Conservation (phyloP, 2,888 invertebrate species). For the Rotaria socialis region DNA sequence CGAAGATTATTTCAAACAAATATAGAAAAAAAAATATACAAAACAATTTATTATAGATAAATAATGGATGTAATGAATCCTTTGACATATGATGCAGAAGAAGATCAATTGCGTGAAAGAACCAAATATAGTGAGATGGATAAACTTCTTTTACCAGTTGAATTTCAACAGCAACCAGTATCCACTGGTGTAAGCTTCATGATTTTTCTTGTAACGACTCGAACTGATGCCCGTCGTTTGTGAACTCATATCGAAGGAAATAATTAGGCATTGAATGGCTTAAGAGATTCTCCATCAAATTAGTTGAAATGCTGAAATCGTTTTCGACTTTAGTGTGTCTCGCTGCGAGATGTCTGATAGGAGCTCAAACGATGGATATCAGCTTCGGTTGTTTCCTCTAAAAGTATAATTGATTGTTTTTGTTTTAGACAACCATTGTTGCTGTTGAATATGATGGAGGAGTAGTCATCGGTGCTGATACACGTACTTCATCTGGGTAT, state of each 20-base stretch:
- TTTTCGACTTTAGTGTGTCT: too few relatives aligned
- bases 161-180: background rate
- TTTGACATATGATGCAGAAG: background rate
- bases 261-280: too few relatives aligned
- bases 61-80: background rate
- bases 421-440: constrained; percentile 80
- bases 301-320: too few relatives aligned
- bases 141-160: background rate
- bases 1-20: background rate
- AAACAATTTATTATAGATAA: background rate
- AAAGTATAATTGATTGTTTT: too few relatives aligned
- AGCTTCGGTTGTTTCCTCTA: too few relatives aligned
- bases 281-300: too few relatives aligned
- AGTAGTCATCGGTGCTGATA: constrained; percentile 96
- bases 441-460: constrained; percentile 91
- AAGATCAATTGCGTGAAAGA: background rate
- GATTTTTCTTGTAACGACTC: constrained; percentile 50
- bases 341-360: too few relatives aligned
- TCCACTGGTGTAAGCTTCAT: background rate
- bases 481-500: constrained; percentile 83
- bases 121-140: background rate
- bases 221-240: too few relatives aligned
- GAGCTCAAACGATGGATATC: too few relatives aligned
- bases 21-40: background rate
- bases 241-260: too few relatives aligned